A percentile compares a stretch with the other conserved stretches of the same genome.
These are phyloP conservation scores for Noctua comes DNA, from an alignment of 2,888 invertebrate genomes.

Conservation along the genomic window DNA sequence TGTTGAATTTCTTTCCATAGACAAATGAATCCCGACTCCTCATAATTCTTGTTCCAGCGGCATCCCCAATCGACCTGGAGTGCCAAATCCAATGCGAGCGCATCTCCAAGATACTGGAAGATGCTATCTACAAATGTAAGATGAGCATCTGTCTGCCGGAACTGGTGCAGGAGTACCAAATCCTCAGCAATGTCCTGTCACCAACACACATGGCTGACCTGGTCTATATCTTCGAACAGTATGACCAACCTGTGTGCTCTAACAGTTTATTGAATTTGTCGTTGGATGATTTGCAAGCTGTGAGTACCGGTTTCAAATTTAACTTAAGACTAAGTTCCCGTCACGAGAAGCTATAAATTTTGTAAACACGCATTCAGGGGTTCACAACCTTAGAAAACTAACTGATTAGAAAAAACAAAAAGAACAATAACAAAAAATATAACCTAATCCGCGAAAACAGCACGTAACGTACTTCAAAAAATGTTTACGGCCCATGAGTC, in stretches of 20 bases:
- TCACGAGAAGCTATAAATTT: too few species aligned
- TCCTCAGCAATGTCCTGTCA: conserved; percentile 76
- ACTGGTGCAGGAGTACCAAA: conserved; percentile 82
- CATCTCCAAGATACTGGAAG: conserved; percentile 88
- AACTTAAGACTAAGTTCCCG: too few species aligned
- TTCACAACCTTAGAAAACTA: too few species aligned
- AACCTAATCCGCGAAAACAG: too few species aligned
- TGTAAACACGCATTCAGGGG: too few species aligned
- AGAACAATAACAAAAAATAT: too few species aligned
- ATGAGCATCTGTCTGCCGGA: conserved; percentile 83
- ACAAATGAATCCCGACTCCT: not conserved
- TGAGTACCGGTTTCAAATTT: conserved; percentile 65
- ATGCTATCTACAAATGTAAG: conserved; percentile 86
- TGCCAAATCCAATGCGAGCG: conserved; percentile 89
- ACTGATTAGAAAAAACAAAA: too few species aligned
- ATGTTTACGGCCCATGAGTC: too few species aligned
- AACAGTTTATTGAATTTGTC: conserved; percentile 81
- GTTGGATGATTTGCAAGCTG: conserved; percentile 84
- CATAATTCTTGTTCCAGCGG: conserved; percentile 68
- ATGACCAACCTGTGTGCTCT: conserved; percentile 83
- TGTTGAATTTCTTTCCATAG: not conserved
- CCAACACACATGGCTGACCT: conserved; percentile 83
- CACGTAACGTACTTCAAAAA: too few species aligned
- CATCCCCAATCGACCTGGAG: conserved; percentile 87
- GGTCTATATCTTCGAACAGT: conserved; percentile 85